These are phyloP conservation scores for Catotricha subobsoleta DNA, from an alignment of 2,888 invertebrate species.

Conservation along the genomic window DNA sequence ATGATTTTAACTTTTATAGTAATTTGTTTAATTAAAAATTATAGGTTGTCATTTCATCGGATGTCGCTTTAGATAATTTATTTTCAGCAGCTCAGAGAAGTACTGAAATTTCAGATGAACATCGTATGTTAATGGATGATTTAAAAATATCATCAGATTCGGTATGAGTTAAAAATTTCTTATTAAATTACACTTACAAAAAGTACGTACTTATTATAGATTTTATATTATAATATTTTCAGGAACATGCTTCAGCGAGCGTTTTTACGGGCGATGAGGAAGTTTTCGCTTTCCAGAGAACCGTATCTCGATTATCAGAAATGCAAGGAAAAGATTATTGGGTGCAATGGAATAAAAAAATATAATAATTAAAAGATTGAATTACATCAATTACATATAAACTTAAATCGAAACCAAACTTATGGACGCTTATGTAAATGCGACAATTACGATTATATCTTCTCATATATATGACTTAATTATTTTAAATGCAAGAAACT, in stretches of 20 bases:
- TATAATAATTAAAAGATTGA: background rate
- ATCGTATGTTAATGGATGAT: constrained; percentile 88
- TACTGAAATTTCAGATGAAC: constrained; percentile 48
- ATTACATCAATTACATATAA: no score
- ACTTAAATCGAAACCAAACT: no score
- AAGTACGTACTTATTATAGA: no score
- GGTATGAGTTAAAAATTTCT: background rate
- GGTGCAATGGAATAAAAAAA: constrained; percentile 53
- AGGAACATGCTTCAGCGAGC: constrained; percentile 65
- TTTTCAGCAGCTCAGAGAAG: constrained; percentile 38
- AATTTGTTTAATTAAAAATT: no score
- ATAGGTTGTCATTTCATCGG: constrained; percentile 75
- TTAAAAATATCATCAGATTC: constrained; percentile 55
- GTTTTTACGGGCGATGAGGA: constrained; percentile 98
- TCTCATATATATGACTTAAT: no score
- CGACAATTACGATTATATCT: no score
- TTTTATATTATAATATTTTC: constrained; percentile 14
- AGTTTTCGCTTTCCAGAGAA: constrained; percentile 89
- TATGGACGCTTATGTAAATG: no score
- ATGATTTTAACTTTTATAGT: no score
- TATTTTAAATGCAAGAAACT: no score
- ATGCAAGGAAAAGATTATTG: constrained; percentile 95
- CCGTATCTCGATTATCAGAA: constrained; percentile 79
- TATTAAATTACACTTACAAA: background rate
- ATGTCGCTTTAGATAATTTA: constrained; percentile 54